These are phyloP conservation scores for Andrena praecox DNA, from an alignment of 2,888 invertebrate species.

Conservation along the genomic window DNA sequence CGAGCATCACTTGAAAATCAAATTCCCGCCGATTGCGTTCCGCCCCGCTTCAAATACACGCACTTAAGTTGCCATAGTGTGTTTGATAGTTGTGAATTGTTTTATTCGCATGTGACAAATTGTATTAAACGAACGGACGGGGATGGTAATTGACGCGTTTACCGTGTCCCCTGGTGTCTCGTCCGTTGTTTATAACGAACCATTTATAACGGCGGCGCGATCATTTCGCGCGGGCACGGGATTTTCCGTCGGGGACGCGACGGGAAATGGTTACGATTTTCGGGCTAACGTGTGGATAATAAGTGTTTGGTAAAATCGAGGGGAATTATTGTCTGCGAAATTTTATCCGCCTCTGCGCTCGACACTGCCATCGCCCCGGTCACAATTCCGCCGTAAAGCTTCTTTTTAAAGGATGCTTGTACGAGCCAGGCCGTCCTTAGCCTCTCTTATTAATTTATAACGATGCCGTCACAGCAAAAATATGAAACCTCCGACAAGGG, in stretches of 20 bases:
- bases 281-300: too few relatives aligned
- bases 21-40: constrained; percentile 41
- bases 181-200: constrained; percentile 44
- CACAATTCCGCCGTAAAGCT: not conserved
- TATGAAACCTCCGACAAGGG: not conserved
- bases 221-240: constrained; percentile 5
- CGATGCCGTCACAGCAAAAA: not conserved
- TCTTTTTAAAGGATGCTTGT: constrained; percentile 20
- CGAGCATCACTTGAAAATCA: constrained; percentile 62
- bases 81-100: constrained; percentile 58
- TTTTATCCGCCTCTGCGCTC: too few relatives aligned
- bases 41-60: constrained; percentile 47
- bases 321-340: not conserved
- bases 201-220: constrained; percentile 24
- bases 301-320: not conserved
- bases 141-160: constrained; percentile 55
- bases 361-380: not conserved
- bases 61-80: constrained; percentile 50
- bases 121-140: constrained; percentile 54
- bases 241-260: not conserved
- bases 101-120: constrained; percentile 55
- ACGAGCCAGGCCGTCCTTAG: not conserved
- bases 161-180: constrained; percentile 26
- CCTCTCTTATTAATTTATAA: not conserved
- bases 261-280: not conserved